Base-by-base conservation (phyloP, 2,797 vertebrate genomes). In the Orestias chungarensis region DNA sequence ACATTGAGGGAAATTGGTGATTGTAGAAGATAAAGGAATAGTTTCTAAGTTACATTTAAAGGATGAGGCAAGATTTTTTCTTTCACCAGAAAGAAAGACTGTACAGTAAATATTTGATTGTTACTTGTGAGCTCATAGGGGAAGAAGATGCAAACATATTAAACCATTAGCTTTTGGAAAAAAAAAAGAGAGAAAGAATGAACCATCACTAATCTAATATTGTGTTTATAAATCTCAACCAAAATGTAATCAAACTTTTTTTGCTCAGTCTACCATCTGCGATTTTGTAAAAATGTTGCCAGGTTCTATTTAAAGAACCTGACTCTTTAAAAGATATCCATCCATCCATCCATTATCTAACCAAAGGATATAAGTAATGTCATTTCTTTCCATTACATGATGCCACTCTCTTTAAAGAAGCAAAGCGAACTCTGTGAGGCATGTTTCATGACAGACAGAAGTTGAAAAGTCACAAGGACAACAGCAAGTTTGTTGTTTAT, bases 51-150 rank as follows among this genome's bases (percentile, higher is more conserved):
- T 73, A 81, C 79, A 82, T 83, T 82, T 71, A 83, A 84, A 75
- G 70, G 82, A 86, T 86, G 89, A 89, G 66, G 74, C 0, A 71
- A 74, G 68, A 78, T 72, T 69, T 76, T 59, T 52, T 66, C 68
- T 64, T 82, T 82, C 73, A 66, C 72, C 75, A 42, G 57, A 84
- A 74, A 84, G 67, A 81, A 87, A 79, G 70, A 67, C 73, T 73
- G 64, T 82, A 54, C 77, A 82, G 83, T 86, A 77, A 85, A 85
- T 81, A 74, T 85, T 61, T 27, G 7, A 77, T 62, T 50, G 70
- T 64, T 43, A 40, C 43, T n/a, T 61, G 11, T 70, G 50, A 68
- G 47, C 71, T 70, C 78, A 52, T 83, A 79, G 85, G 73, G n/a
- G 74, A 57, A 54, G 10, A 42, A 74, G 14, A 83, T 52, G 59